Conservation (phyloP, 2,888 invertebrate species). For the Kryphioiulus occultus region DNA sequence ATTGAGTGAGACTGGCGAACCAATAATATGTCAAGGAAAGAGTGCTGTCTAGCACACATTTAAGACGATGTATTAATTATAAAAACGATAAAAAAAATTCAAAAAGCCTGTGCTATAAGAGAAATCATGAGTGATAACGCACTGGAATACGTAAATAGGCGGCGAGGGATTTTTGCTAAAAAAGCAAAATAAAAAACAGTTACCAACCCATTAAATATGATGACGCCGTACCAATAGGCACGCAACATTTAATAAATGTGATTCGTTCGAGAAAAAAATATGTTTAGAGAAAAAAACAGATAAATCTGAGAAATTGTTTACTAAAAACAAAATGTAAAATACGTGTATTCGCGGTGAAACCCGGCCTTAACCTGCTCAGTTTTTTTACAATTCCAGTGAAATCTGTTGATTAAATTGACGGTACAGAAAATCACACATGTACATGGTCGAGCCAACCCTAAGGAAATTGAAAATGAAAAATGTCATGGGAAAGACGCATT, state of each 20-base stretch:
- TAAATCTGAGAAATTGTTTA: neutral
- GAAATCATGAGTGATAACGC: neutral
- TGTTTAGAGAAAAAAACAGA: neutral
- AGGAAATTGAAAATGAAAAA: no score
- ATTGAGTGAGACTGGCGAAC: neutral
- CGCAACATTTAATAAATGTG: neutral
- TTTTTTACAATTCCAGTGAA: neutral
- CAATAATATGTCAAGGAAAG: slow-evolving; percentile 8
- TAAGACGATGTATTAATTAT: neutral
- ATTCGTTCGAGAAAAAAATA: neutral
- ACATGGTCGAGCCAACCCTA: no score
- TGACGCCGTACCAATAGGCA: neutral
- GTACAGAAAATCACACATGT: neutral
- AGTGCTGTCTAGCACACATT: slow-evolving; percentile 7
- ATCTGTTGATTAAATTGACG: neutral
- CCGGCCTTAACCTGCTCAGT: neutral
- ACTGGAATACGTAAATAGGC: neutral
- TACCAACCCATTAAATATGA: neutral
- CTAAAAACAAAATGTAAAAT: neutral
- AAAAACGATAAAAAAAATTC: neutral
- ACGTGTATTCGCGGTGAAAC: neutral
- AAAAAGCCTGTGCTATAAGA: neutral
- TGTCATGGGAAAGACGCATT: no score
- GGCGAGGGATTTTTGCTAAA: neutral
- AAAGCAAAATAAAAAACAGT: neutral